phyloP scores from a whole-genome alignment of 2,888 invertebrate species.

The Drosophila antonietae region DNA sequence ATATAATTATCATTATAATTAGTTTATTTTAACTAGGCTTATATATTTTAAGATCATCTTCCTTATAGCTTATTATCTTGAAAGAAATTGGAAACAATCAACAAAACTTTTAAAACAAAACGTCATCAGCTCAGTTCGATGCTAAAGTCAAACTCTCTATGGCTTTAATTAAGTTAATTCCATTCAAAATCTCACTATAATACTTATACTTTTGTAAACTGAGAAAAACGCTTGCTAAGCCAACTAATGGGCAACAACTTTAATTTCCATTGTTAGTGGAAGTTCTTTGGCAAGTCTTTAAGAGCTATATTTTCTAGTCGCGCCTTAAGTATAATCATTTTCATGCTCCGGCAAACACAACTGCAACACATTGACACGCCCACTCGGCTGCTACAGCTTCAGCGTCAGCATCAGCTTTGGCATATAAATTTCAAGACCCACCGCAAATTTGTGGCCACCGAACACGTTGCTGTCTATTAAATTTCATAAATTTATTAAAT shows the following conservation, averaged over 20 bases:
- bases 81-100: background rate
- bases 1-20: no score
- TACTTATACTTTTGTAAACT: constrained; percentile 4
- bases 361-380: constrained; percentile 61
- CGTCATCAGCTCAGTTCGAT: background rate
- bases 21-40: no score
- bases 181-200: constrained; percentile 3
- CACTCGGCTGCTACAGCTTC: constrained; percentile 39
- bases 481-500: constrained; percentile 78
- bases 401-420: constrained; percentile 25
- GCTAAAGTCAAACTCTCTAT: background rate
- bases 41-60: no score
- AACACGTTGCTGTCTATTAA: constrained; percentile 79
- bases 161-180: background rate
- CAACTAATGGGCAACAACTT: background rate
- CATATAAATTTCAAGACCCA: constrained; percentile 70
- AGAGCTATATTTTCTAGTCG: constrained; percentile 26
- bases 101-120: background rate
- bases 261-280: constrained; percentile 3
- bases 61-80: no score
- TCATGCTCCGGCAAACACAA: constrained; percentile 45
- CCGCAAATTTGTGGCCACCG: constrained; percentile 77
- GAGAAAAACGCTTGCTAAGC: background rate
- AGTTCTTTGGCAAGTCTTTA: constrained; percentile 17
- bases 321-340: constrained; percentile 52